Evolutionary conservation across 1,140 invertebrate genomes (phyloP).

Genomic region (Ceratina japonica): DNA sequence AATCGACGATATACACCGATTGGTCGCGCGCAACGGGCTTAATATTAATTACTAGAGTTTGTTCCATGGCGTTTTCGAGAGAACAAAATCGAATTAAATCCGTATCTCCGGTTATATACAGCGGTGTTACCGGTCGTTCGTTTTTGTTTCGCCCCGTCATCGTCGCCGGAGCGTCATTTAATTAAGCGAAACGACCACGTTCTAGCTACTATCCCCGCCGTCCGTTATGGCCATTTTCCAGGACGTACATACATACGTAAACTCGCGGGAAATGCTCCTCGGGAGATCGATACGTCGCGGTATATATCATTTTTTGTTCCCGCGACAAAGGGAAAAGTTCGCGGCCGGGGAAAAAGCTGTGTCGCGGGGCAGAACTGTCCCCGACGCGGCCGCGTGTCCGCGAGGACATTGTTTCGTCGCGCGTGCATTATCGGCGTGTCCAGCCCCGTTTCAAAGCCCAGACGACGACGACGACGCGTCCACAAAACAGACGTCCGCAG

Average conservation of each 20-base stretch:
- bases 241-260: too few relatives aligned
- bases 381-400: conserved; percentile 11
- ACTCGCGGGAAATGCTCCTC: too few relatives aligned
- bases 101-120: background rate
- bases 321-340: background rate
- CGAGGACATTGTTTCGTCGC: conserved; percentile 27
- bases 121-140: background rate
- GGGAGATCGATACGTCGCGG: too few relatives aligned
- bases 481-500: conserved; percentile 18
- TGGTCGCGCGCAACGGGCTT: conserved; percentile 22
- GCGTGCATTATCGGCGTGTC: conserved; percentile 17
- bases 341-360: background rate
- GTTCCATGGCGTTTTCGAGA: conserved; percentile 3
- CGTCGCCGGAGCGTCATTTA: conserved; percentile 7
- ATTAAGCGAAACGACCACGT: background rate
- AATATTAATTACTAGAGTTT: conserved; percentile 50
- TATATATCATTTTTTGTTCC: background rate
- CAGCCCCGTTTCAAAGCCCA: background rate
- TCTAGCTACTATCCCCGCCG: too few relatives aligned
- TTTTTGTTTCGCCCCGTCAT: background rate
- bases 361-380: too few relatives aligned
- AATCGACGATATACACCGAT: conserved; percentile 35
- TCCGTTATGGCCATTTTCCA: too few relatives aligned
- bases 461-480: conserved; percentile 7
- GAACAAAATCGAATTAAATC: conserved; percentile 34